phyloP scores from a whole-genome alignment of 2,113 vertebrate genomes.

The Gambusia holbrooki region DNA sequence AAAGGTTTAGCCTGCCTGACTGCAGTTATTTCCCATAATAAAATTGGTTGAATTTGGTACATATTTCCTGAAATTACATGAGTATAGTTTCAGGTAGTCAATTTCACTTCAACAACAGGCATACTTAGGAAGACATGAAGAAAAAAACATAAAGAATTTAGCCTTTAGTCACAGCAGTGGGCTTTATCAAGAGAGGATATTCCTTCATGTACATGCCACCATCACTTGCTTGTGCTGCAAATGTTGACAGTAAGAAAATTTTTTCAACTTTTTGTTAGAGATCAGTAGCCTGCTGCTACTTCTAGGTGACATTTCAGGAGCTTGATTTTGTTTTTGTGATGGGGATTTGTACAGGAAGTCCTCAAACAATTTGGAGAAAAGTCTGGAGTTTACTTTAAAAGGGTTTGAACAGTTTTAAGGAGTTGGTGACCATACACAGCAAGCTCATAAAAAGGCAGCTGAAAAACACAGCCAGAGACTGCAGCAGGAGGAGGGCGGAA shows the following conservation, averaged over 20 bases:
- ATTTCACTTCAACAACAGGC: slow-evolving; percentile 40
- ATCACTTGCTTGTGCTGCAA: slow-evolving; percentile 40
- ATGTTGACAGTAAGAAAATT: slow-evolving; percentile 11
- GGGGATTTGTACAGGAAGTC: slow-evolving; percentile 69
- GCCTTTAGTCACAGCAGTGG: slow-evolving; percentile 96
- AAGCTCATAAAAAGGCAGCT: slow-evolving; percentile 60
- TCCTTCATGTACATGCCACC: slow-evolving; percentile 61
- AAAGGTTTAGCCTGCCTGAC: not conserved
- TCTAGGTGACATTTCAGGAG: slow-evolving; percentile 16
- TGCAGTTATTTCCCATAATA: not conserved
- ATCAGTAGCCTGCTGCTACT: not conserved
- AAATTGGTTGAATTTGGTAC: slow-evolving; percentile 3
- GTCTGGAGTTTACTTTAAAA: slow-evolving; percentile 46
- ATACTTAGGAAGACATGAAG: slow-evolving; percentile 71
- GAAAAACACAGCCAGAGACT: slow-evolving; percentile 65
- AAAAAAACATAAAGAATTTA: slow-evolving; percentile 55
- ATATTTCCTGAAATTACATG: slow-evolving; percentile 13
- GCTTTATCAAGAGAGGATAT: slow-evolving; percentile 80
- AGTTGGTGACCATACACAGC: slow-evolving; percentile 57
- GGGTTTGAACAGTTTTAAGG: slow-evolving; percentile 51
- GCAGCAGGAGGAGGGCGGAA: slow-evolving; percentile 39
- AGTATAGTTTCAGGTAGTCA: slow-evolving; percentile 18
- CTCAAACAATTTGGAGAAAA: slow-evolving; percentile 60
- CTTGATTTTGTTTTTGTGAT: slow-evolving; percentile 30
- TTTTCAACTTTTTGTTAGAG: not conserved